phyloP scores from a whole-genome alignment of 2,113 vertebrate species.

The Rhadina sibilatrix region DNA sequence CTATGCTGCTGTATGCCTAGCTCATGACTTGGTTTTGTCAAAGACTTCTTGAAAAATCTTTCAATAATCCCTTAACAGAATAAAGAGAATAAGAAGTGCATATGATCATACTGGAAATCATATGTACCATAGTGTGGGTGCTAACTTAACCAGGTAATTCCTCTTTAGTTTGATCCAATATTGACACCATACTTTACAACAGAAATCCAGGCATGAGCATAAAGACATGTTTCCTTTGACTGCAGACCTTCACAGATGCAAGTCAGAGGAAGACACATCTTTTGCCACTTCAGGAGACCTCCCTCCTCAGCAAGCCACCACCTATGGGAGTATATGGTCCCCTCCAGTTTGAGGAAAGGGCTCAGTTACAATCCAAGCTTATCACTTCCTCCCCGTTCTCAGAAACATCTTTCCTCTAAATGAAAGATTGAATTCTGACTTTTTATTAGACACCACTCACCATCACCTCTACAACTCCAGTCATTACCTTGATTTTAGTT shows the following conservation, averaged over 20 bases:
- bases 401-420: background rate
- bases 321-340: rapidly evolving
- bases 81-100: background rate
- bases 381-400: background rate
- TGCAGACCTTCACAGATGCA: background rate
- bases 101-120: background rate
- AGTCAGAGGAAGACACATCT: background rate
- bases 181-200: rapidly evolving
- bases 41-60: background rate
- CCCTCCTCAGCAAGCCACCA: background rate
- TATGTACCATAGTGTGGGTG: background rate
- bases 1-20: background rate
- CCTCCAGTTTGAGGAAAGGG: rapidly evolving
- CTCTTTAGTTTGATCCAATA: background rate
- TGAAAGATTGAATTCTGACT: background rate
- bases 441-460: background rate
- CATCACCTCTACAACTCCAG: background rate
- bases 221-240: background rate
- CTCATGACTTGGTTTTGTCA: background rate
- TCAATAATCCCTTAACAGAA: background rate
- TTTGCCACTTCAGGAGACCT: background rate
- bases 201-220: background rate
- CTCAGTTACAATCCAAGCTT: background rate
- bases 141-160: background rate
- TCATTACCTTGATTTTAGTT: background rate